Base-by-base conservation (phyloP, 2,888 invertebrate species). In the Rhogogaster chlorosoma region DNA sequence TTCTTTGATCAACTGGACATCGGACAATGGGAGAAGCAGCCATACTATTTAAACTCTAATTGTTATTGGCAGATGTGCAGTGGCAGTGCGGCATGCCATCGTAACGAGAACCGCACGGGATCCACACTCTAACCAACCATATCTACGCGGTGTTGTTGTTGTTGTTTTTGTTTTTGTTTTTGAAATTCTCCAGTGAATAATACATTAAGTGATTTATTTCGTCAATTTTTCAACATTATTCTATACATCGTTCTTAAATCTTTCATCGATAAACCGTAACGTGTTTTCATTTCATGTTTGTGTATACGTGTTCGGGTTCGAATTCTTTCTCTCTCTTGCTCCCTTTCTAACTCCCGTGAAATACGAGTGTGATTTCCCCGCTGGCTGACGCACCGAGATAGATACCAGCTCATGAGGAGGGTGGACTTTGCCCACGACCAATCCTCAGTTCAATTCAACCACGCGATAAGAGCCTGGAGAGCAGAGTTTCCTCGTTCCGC, bases 1-100 rank as follows among this genome's bases (percentile, higher is more conserved):
- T 42, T 22, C 38, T 71, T 71, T 12, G 42, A 42, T 42, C 5
- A 70, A 70, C 36, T 38, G 4, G 18, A 61, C 36, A 12, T n/a
- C 61, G 71, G 42, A 73, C 71, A 73, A 73, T 42, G 71, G 71
- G 4, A 67, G 67, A 73, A 42, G 71, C 71, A 42, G 71, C 71
- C 71, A 73, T 73, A 73, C 9, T 73, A 42, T 5, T 73, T 12
- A 26, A 73, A 42, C 71, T 73, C 38, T 42, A 42, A 38, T 73
- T 42, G 71, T 73, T 73, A 73, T 73, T 73, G 38, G 71, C 71
- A 73, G 71, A 73, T 73, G 71, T 70, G 70, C 70, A 36, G 70
- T 70, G 15, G 15, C 71, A 73, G 71, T 73, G 67, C 67, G 67
- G 67, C 32, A 67, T 67, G 67, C 18, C 67, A 32, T 32, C 67